Evolutionary conservation across 2,113 vertebrate species (phyloP).

Genomic region (Pantherophis guttatus): DNA sequence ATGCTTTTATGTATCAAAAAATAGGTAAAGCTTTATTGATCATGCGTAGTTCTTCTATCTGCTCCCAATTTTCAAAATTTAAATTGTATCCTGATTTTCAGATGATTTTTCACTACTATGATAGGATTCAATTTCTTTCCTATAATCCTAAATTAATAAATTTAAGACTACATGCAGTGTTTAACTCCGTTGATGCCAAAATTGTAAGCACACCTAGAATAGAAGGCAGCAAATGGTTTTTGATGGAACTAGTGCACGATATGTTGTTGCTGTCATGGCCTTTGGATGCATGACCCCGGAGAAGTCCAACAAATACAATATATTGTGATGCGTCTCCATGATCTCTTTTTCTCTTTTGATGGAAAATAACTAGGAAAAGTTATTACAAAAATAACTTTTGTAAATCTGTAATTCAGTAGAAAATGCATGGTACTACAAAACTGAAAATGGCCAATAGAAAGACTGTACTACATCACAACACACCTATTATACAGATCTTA

Average conservation of each 20-base stretch:
- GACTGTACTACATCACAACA: background rate
- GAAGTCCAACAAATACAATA: constrained; percentile 15
- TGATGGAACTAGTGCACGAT: background rate
- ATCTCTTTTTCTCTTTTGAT: background rate
- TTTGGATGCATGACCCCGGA: background rate
- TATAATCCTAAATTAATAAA: background rate
- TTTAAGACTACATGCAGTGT: background rate
- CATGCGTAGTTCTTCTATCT: background rate
- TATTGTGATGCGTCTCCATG: background rate
- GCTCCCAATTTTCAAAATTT: background rate
- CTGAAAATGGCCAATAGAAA: constrained; percentile 35
- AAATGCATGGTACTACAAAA: constrained; percentile 34
- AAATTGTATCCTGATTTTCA: background rate
- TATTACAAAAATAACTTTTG: background rate
- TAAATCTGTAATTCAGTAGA: constrained; percentile 25
- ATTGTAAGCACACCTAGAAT: constrained; percentile 6
- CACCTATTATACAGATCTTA: constrained; percentile 34
- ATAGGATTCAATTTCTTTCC: background rate
- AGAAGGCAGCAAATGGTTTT: background rate
- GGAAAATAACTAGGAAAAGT: constrained; percentile 1
- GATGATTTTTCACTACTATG: background rate
- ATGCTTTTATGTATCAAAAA: background rate
- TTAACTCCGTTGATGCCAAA: background rate
- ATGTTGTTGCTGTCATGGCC: constrained; percentile 23
- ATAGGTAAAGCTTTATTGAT: background rate